Conservation (phyloP, 2,113 vertebrate genomes). For the Ophiodon elongatus region DNA sequence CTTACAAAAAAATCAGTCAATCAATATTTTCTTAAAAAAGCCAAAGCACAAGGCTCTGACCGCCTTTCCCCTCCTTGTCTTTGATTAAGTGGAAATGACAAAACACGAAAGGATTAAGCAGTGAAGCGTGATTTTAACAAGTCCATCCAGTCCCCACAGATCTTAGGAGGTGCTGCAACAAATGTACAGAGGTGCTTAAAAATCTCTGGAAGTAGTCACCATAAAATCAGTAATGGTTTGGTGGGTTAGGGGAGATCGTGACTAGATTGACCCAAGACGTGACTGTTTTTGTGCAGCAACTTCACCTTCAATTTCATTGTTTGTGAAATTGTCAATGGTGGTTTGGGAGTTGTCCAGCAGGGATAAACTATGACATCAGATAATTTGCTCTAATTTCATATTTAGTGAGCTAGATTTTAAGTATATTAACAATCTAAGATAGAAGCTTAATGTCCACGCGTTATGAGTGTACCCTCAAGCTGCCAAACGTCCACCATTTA, state of each 20-base stretch:
- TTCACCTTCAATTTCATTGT: neutral
- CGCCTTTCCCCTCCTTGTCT: neutral
- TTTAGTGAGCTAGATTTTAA: neutral
- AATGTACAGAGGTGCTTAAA: constrained; percentile 38
- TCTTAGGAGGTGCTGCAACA: constrained; percentile 47
- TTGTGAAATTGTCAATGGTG: neutral
- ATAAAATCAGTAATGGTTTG: constrained; percentile 28
- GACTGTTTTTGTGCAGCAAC: neutral
- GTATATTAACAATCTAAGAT: neutral
- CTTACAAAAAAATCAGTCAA: constrained; percentile 1
- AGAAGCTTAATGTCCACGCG: neutral
- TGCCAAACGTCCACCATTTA: neutral
- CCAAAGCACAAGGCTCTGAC: neutral
- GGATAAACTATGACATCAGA: neutral
- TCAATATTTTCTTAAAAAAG: constrained; percentile 39
- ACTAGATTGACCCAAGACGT: constrained; percentile 13
- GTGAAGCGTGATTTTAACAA: constrained; percentile 77
- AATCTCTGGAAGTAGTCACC: constrained; percentile 3
- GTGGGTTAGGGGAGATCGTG: constrained; percentile 5
- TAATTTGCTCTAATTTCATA: neutral
- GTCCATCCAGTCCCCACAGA: constrained; percentile 59
- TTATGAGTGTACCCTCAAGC: neutral
- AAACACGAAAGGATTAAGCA: constrained; percentile 71
- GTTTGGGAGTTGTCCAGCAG: neutral
- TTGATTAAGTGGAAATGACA: constrained; percentile 71